These are phyloP conservation scores for Anoplophora glabripennis DNA, from an alignment of 1,140 invertebrate species.

Conservation along the genomic window DNA sequence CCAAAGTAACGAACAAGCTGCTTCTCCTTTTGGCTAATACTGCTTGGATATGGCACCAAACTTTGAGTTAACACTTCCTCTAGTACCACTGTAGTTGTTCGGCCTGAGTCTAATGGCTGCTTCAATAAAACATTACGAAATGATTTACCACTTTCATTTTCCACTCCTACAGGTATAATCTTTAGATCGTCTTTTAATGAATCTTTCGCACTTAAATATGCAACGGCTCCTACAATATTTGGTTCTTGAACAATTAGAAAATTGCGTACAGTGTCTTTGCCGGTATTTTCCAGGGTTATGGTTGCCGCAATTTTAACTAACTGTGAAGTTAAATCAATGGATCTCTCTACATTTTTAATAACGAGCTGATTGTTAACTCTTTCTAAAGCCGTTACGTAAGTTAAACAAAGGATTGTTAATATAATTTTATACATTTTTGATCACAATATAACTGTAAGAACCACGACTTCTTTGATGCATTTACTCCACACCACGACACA, in stretches of 20 bases:
- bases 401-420: no score
- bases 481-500: no score
- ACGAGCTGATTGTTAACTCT: conserved; percentile 51
- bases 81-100: conserved; percentile 62
- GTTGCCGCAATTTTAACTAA: conserved; percentile 79
- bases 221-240: conserved; percentile 61
- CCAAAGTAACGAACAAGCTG: conserved; percentile 86
- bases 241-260: conserved; percentile 73
- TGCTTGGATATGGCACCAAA: conserved; percentile 76
- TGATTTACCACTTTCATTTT: conserved; percentile 48
- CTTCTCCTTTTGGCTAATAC: conserved; percentile 89
- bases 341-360: conserved; percentile 80
- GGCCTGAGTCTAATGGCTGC: conserved; percentile 58
- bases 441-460: no score
- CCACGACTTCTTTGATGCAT: no score
- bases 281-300: conserved; percentile 79
- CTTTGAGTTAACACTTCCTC: conserved; percentile 76
- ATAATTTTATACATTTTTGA: no score
- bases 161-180: conserved; percentile 55
- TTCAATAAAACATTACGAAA: conserved; percentile 65
- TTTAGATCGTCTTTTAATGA: conserved; percentile 62
- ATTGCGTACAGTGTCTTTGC: conserved; percentile 64
- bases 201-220: conserved; percentile 73
- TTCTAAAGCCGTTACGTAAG: conserved; percentile 19
- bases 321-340: conserved; percentile 84